A percentile compares a stretch with the other conserved stretches of the same genome.
Conservation (phyloP, 2,888 invertebrate genomes). For the Melieria omissa region DNA sequence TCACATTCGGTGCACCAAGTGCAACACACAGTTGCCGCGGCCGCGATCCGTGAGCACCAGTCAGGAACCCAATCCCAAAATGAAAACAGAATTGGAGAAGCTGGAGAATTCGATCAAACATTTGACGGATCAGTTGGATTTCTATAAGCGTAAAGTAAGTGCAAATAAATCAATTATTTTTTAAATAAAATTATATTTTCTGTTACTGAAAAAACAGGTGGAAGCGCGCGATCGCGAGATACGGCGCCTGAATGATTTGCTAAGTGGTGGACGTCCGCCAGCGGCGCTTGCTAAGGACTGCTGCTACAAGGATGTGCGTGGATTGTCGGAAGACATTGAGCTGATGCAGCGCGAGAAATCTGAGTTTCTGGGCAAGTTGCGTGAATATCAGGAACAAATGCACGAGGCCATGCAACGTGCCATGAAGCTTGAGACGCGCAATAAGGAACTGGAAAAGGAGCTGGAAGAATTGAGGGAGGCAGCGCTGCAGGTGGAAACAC, state of each 20-base stretch:
- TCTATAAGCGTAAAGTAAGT: constrained; percentile 66
- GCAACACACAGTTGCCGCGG: constrained; percentile 47
- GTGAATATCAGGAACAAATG: constrained; percentile 62
- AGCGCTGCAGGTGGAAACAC: constrained; percentile 80
- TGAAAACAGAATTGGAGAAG: constrained; percentile 59
- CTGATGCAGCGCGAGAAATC: constrained; percentile 73
- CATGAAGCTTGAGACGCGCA: constrained; percentile 78
- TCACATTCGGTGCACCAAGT: constrained; percentile 59
- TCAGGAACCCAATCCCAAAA: constrained; percentile 1
- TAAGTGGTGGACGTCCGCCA: constrained; percentile 79
- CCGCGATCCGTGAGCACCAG: background rate
- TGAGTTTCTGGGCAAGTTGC: constrained; percentile 55
- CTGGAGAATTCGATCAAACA: constrained; percentile 66
- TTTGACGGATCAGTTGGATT: constrained; percentile 66
- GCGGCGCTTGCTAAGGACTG: constrained; percentile 75
- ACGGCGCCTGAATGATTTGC: constrained; percentile 73
- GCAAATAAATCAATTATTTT: background rate
- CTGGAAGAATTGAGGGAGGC: constrained; percentile 78
- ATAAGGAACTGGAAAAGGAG: constrained; percentile 77
- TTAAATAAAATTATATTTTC: constrained; percentile 1
- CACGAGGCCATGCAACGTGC: constrained; percentile 86
- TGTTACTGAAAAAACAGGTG: constrained; percentile 44
- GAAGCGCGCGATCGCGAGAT: constrained; percentile 75
- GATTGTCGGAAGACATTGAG: constrained; percentile 71
- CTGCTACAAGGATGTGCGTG: constrained; percentile 71